Evolutionary conservation across 1,140 invertebrate species (phyloP), one percentile per base, ranked within the genome.

Genomic region (Drosophila sp.): DNA sequence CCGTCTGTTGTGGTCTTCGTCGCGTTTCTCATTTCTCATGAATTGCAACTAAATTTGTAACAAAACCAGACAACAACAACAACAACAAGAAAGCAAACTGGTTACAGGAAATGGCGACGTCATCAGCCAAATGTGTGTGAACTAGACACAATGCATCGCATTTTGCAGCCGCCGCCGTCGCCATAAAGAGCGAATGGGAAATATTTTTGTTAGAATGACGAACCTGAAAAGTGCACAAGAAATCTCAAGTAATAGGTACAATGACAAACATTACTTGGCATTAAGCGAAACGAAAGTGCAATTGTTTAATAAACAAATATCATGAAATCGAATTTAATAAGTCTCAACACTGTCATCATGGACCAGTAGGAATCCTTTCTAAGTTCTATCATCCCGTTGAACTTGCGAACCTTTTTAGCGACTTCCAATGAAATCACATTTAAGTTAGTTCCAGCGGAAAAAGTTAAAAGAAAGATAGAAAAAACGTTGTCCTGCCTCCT

Each of bases 21-120:
- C 73, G 71, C 72, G 71, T 74, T 75, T 75, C 32, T 55, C 58
- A 81, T 79, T 86, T 87, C 79, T 57, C 84, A 84, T 87, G 80
- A 84, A 89, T 84, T 87, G 80, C 84, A 87, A 72, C 84, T 75
- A 68, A 87, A 87, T 89, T 87, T 80, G 80, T 87, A 84, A 75
- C 84, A 77, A 84, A 78, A 89, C 66, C 44, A 67, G 29, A 30
- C 60, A 27, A 76, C 44, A 33, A 64, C 27, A 64, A 66, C 35
- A 54, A 56, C 2, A 50, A 30, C 40, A 6, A 62, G 47, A 65
- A 56, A 40, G 27, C n/a, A 75, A 76, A 85, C 82, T 72, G 71
- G 74, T 79, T 86, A 68, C 57, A 50, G 44, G 23, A 78, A 77
- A 70, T 38, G 29, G 63, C 68, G 76, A 57, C 79, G 66, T 71